Evolutionary conservation across 2,113 vertebrate species (phyloP).

Genomic region (Erythrolamprus reginae): DNA sequence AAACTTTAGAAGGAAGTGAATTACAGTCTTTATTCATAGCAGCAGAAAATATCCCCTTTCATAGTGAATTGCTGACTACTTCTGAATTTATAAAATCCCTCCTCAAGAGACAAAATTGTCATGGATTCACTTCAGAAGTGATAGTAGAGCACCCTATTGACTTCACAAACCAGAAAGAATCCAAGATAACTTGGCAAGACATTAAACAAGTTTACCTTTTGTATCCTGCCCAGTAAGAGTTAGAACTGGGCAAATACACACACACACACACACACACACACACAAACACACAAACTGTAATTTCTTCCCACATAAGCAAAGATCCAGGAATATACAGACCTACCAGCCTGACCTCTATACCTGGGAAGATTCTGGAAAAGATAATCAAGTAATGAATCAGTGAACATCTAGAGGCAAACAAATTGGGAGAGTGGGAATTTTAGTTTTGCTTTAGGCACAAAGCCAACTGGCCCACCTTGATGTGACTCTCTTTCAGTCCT

Average conservation of each 20-base stretch:
- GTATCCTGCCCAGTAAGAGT: not conserved
- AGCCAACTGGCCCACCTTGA: not conserved
- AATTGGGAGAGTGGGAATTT: not conserved
- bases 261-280: too few relatives aligned
- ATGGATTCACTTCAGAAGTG: not conserved
- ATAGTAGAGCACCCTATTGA: not conserved
- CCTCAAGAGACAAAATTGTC: not conserved
- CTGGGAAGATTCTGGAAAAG: too few relatives aligned
- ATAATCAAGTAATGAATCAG: too few relatives aligned
- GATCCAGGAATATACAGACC: too few relatives aligned
- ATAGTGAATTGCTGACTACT: not conserved
- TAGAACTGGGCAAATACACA: not conserved
- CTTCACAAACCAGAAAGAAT: not conserved
- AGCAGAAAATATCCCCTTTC: not conserved
- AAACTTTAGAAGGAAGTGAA: not conserved
- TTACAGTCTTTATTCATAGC: not conserved
- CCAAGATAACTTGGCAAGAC: not conserved
- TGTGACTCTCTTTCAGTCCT: not conserved
- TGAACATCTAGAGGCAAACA: too few relatives aligned
- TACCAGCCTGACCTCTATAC: too few relatives aligned
- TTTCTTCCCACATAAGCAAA: not conserved
- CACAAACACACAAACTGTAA: too few relatives aligned
- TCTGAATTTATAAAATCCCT: not conserved
- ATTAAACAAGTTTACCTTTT: not conserved
- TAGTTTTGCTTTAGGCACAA: not conserved